Conservation (phyloP, 2,888 invertebrate species). For the Hydriomena furcata region DNA sequence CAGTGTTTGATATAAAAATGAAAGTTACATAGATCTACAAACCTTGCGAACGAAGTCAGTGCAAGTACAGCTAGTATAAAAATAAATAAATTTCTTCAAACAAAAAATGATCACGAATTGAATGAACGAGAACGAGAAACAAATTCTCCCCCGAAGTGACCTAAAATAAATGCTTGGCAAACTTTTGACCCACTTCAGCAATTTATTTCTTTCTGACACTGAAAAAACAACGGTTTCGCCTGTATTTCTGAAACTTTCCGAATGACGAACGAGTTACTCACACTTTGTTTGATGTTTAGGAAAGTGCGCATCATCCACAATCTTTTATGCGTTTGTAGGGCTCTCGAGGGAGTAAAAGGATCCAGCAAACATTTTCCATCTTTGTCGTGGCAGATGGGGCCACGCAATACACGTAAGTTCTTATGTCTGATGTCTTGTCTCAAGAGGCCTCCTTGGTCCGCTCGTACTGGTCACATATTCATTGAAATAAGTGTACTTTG, state of each 20-base stretch:
- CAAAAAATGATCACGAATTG: no score
- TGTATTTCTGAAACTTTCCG: slow-evolving; percentile 4
- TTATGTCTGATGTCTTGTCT: slow-evolving; percentile 11
- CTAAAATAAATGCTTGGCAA: slow-evolving; percentile 25
- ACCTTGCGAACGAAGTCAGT: no score
- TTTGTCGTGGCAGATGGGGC: slow-evolving; percentile 35
- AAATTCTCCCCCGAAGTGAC: slow-evolving; percentile 4
- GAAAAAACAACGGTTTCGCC: slow-evolving; percentile 22
- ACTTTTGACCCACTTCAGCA: slow-evolving; percentile 26
- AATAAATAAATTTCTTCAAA: no score
- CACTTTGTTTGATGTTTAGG: slow-evolving; percentile 26
- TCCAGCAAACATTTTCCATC: slow-evolving; percentile 32
- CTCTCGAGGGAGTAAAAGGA: slow-evolving; percentile 32
- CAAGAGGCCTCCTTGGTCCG: slow-evolving; percentile 12
- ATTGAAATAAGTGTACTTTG: slow-evolving; percentile 3
- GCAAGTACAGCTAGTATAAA: no score
- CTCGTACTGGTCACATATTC: slow-evolving; percentile 12
- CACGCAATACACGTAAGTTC: slow-evolving; percentile 7
- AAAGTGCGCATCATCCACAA: slow-evolving; percentile 27
- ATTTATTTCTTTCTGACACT: slow-evolving; percentile 25
- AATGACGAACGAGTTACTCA: slow-evolving; percentile 27
- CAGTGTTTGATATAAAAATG: no score
- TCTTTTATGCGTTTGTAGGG: slow-evolving; percentile 30
- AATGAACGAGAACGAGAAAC: not conserved
- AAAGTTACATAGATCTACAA: no score